Percentiles rank a stretch among this genome's conserved stretches.
Conservation (phyloP, 1,140 invertebrate genomes). For the Zaprionus ghesquierei region DNA sequence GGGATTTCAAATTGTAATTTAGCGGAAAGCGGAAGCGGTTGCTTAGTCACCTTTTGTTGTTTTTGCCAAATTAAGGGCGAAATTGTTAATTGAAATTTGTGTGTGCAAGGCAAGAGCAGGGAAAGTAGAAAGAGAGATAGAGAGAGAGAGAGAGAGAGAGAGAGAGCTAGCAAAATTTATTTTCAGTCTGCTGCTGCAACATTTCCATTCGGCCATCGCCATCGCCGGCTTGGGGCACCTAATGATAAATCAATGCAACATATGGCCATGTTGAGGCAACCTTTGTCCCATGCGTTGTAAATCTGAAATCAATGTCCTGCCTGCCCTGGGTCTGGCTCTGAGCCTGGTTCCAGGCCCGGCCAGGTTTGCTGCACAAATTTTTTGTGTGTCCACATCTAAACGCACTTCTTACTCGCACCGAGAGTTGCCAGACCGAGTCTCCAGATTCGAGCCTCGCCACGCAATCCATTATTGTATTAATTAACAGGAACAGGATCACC, state of each 20-base stretch:
- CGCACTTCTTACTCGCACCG: slow-evolving; percentile 47
- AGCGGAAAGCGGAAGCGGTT: slow-evolving; percentile 23
- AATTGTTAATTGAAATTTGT: slow-evolving; percentile 82
- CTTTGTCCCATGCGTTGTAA: slow-evolving; percentile 69
- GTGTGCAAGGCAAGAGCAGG: slow-evolving; percentile 27
- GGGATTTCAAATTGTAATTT: slow-evolving; percentile 73
- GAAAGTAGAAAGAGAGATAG: neutral
- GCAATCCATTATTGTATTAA: slow-evolving; percentile 83
- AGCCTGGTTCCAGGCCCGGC: neutral
- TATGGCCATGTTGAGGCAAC: slow-evolving; percentile 64
- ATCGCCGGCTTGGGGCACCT: slow-evolving; percentile 28
- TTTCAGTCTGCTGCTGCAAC: slow-evolving; percentile 47
- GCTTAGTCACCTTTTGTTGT: slow-evolving; percentile 46
- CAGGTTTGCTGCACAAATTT: slow-evolving; percentile 23
- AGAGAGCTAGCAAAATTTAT: slow-evolving; percentile 35
- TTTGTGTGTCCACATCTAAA: slow-evolving; percentile 19
- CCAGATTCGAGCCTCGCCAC: slow-evolving; percentile 35
- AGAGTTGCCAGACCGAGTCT: neutral
- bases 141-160: neutral
- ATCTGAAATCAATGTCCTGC: slow-evolving; percentile 75
- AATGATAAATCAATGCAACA: slow-evolving; percentile 80
- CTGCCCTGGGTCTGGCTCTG: no score
- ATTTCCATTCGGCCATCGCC: slow-evolving; percentile 57
- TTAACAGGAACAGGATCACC: slow-evolving; percentile 83
- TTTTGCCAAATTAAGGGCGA: slow-evolving; percentile 74